Percentiles rank a stretch among this genome's conserved stretches.
These are phyloP conservation scores for Acanthosepion esculentum DNA, from an alignment of 2,888 invertebrate species.

Conservation along the genomic window DNA sequence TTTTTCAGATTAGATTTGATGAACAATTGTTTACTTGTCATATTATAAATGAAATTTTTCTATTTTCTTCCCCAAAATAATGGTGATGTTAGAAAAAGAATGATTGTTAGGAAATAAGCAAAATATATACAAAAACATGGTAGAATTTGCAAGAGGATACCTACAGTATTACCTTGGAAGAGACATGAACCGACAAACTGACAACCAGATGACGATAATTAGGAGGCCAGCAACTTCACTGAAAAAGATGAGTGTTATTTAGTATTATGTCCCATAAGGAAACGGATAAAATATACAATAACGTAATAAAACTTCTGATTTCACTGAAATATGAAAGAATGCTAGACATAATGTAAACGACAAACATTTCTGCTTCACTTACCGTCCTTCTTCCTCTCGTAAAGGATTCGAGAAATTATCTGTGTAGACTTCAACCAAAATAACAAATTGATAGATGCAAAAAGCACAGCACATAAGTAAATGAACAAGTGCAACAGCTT, in stretches of 20 bases:
- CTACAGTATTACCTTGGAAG: constrained; percentile 61
- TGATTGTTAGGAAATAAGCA: not conserved
- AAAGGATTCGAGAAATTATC: constrained; percentile 62
- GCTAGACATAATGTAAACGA: too few relatives aligned
- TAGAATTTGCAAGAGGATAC: not conserved
- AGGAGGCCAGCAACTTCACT: constrained; percentile 68
- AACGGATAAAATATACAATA: too few relatives aligned
- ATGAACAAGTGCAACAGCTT: constrained; percentile 53
- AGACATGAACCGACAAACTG: constrained; percentile 62
- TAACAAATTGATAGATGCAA: constrained; percentile 59
- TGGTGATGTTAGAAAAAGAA: too few relatives aligned
- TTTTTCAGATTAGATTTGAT: too few relatives aligned
- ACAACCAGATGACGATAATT: constrained; percentile 66
- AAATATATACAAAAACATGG: not conserved
- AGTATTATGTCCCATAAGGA: too few relatives aligned
- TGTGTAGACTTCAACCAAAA: constrained; percentile 58
- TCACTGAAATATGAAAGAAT: too few relatives aligned
- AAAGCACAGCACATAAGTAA: constrained; percentile 61
- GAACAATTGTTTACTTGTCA: too few relatives aligned
- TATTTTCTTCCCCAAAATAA: too few relatives aligned
- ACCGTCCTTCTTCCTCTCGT: constrained; percentile 66
- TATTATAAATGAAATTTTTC: too few relatives aligned
- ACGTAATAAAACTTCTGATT: too few relatives aligned
- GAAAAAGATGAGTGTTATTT: constrained; percentile 49
- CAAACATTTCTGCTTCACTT: constrained; percentile 1